Conservation (phyloP, 2,113 vertebrate species). For the Coturnix japonica region DNA sequence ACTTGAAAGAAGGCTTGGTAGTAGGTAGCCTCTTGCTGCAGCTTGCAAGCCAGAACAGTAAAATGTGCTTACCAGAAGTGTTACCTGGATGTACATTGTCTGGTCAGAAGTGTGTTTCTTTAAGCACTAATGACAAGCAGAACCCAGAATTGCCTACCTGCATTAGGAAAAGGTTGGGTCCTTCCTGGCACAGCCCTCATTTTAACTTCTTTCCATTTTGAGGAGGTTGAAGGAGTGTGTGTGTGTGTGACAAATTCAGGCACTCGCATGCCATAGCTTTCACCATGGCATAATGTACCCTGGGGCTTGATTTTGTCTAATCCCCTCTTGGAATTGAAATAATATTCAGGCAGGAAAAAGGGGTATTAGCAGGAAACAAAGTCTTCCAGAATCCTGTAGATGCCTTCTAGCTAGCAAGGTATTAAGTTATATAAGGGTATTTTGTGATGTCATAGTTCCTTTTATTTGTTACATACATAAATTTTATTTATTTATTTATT, state of each 20-base stretch:
- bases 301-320: background rate
- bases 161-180: background rate
- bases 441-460: background rate
- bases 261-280: background rate
- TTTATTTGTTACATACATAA: background rate
- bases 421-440: background rate
- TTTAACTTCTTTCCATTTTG: background rate
- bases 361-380: background rate
- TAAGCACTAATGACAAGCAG: background rate
- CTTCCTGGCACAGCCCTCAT: background rate
- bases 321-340: background rate
- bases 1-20: slow-evolving; percentile 15
- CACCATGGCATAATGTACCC: background rate
- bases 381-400: background rate
- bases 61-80: background rate
- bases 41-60: background rate
- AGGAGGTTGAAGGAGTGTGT: background rate
- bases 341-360: background rate
- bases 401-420: background rate
- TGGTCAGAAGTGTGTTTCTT: background rate
- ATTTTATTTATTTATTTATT: background rate
- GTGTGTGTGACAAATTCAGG: background rate
- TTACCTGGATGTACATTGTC: background rate
- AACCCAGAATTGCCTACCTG: background rate
- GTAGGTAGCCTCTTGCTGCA: background rate